Conservation (phyloP, 2,888 invertebrate genomes). For the Leistus spinibarbis region DNA sequence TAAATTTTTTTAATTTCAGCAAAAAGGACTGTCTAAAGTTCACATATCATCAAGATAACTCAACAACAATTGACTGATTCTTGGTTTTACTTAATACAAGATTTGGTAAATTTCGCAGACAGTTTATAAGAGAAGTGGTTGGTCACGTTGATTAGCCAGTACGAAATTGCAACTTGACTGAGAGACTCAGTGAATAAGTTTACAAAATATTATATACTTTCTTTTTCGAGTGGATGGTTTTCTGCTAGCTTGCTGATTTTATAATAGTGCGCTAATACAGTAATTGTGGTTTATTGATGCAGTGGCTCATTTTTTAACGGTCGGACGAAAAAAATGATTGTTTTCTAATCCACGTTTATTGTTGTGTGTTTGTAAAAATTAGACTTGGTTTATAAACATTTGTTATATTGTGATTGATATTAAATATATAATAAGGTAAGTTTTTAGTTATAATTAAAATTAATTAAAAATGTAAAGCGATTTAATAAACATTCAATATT, state of each 20-base stretch:
- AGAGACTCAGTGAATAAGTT: not conserved
- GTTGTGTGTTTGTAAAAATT: not conserved
- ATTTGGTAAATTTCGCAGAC: not conserved
- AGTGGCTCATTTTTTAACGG: not conserved
- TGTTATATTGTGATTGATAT: not conserved
- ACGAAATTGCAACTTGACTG: not conserved
- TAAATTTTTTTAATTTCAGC: not conserved
- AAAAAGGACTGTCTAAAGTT: not conserved
- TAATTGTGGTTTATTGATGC: not conserved
- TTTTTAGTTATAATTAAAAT: not conserved
- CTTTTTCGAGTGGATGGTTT: not conserved
- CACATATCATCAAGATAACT: not conserved
- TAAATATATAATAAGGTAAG: not conserved
- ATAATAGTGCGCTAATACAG: not conserved
- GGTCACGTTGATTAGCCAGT: not conserved
- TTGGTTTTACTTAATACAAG: not conserved
- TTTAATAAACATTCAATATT: too few relatives aligned
- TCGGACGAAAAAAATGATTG: not conserved
- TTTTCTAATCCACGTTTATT: not conserved
- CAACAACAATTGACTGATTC: not conserved
- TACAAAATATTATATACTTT: not conserved
- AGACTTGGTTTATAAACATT: not conserved
- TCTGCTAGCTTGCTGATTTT: not conserved
- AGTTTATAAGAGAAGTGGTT: not conserved
- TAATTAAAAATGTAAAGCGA: too few relatives aligned